Percentiles rank a stretch among this genome's conserved stretches.
These are phyloP conservation scores for Macroramphosus scolopax DNA, from an alignment of 2,797 vertebrate species.

Conservation along the genomic window DNA sequence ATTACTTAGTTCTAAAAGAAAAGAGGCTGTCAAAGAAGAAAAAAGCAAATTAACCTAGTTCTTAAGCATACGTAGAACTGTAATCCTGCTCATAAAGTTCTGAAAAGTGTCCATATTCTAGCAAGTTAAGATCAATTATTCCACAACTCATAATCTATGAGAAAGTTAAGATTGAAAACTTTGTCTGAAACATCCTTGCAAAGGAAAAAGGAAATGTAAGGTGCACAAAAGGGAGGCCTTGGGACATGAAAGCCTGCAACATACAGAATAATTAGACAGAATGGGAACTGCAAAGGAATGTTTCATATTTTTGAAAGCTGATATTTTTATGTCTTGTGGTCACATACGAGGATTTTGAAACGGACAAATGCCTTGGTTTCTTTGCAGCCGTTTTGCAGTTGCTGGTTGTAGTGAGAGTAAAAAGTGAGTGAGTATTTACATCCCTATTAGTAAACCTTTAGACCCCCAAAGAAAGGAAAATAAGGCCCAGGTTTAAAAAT, in stretches of 20 bases:
- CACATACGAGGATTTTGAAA: too few relatives aligned
- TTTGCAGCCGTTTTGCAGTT: too few relatives aligned
- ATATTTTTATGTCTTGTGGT: too few relatives aligned
- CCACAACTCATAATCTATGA: slow-evolving; percentile 10
- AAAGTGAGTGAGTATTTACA: too few relatives aligned
- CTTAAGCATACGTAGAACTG: slow-evolving; percentile 25
- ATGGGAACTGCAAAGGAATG: slow-evolving; percentile 1
- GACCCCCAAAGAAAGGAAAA: too few relatives aligned
- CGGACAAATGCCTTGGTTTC: too few relatives aligned
- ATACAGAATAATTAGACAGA: slow-evolving; percentile 4
- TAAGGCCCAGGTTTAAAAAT: too few relatives aligned
- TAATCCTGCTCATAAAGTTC: slow-evolving; percentile 42
- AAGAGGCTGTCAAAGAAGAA: slow-evolving; percentile 38
- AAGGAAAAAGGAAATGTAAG: neutral
- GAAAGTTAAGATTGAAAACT: slow-evolving; percentile 8
- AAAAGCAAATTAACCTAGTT: slow-evolving; percentile 41
- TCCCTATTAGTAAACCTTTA: too few relatives aligned
- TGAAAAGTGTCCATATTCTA: slow-evolving; percentile 9
- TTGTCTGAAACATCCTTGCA: neutral
- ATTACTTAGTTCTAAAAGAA: slow-evolving; percentile 57
- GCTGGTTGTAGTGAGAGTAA: too few relatives aligned
- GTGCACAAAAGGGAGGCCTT: neutral
- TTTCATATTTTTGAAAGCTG: neutral
- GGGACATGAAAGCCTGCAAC: neutral
- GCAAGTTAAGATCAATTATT: slow-evolving; percentile 3